A percentile compares a stretch with the other conserved stretches of the same genome.
These are phyloP conservation scores for Palaemon carinicauda DNA, from an alignment of 1,140 invertebrate genomes.

Conservation along the genomic window DNA sequence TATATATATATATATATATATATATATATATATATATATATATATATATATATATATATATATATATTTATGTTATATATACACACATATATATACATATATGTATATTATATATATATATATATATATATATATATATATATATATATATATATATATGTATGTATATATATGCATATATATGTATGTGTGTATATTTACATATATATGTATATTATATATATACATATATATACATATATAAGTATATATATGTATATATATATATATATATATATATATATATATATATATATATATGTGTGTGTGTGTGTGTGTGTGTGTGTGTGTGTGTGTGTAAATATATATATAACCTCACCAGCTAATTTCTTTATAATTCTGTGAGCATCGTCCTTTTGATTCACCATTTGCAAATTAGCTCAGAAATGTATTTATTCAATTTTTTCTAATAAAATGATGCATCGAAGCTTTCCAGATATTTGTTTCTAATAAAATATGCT, in stretches of 20 bases:
- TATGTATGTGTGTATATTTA: not conserved
- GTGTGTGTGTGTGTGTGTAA: too few relatives aligned
- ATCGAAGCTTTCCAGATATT: too few relatives aligned
- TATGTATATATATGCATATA: not conserved
- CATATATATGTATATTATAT: not conserved
- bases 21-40: not conserved
- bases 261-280: not conserved
- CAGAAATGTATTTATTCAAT: too few relatives aligned
- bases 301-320: not conserved
- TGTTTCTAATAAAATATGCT: too few relatives aligned
- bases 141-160: not conserved
- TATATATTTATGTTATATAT: not conserved
- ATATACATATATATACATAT: not conserved
- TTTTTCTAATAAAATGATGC: too few relatives aligned
- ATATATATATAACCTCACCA: too few relatives aligned
- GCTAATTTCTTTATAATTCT: too few relatives aligned
- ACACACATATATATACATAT: not conserved
- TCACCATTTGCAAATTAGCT: too few relatives aligned
- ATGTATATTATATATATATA: not conserved
- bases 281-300: not conserved
- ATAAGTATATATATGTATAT: not conserved
- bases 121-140: not conserved
- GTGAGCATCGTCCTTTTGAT: too few relatives aligned
- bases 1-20: not conserved
- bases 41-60: not conserved